Conservation (phyloP, 2,888 invertebrate genomes). For the Agrypnus murinus region DNA sequence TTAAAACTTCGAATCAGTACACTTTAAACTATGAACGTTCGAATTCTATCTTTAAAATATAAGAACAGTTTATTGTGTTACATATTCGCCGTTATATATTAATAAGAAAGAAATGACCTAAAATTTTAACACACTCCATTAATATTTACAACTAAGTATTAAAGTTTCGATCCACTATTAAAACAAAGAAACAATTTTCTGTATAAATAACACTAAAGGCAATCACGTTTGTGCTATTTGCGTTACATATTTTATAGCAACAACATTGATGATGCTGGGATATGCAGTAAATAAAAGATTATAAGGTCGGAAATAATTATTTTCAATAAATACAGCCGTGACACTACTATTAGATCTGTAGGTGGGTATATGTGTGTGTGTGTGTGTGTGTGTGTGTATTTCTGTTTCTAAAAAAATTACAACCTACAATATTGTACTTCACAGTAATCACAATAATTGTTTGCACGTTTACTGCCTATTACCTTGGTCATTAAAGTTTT, state of each 20-base stretch:
- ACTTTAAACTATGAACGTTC: too few relatives aligned
- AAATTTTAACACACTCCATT: too few relatives aligned
- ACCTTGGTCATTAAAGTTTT: not conserved
- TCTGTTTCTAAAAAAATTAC: not conserved
- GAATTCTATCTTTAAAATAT: too few relatives aligned
- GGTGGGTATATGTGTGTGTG: constrained; percentile 22
- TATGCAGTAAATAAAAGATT: constrained; percentile 8
- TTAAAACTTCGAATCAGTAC: too few relatives aligned
- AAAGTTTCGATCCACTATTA: not conserved
- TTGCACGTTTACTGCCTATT: not conserved
- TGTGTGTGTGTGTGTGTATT: not conserved
- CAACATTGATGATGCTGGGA: constrained; percentile 28
- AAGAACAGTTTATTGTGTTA: too few relatives aligned
- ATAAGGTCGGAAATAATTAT: constrained; percentile 41
- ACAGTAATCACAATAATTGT: not conserved
- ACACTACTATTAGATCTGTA: constrained; percentile 34
- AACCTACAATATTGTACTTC: constrained; percentile 17
- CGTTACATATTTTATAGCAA: constrained; percentile 31
- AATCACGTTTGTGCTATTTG: constrained; percentile 43
- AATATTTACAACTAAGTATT: not conserved
- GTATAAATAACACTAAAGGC: constrained; percentile 29
- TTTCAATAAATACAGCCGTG: constrained; percentile 47
- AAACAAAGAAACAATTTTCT: constrained; percentile 15
- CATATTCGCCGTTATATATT: too few relatives aligned
- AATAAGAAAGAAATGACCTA: too few relatives aligned